A percentile compares a stretch with the other conserved stretches of the same genome.
These are phyloP conservation scores for Poeciliopsis paucimaculata DNA, from an alignment of 2,797 vertebrate genomes.

Conservation along the genomic window DNA sequence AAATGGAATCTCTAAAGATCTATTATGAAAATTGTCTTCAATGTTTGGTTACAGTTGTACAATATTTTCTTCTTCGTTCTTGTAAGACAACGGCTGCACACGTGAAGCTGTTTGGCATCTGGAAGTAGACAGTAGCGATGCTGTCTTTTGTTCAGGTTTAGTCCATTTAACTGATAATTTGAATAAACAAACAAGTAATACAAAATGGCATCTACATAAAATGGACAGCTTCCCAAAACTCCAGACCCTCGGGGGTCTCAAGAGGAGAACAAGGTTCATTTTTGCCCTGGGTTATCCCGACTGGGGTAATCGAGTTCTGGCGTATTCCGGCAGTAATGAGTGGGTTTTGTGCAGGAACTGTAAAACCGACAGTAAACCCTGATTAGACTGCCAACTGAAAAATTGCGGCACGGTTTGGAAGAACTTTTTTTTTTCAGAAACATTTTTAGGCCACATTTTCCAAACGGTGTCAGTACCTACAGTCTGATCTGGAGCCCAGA, in stretches of 20 bases:
- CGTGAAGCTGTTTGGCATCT: background rate
- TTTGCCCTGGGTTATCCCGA: background rate
- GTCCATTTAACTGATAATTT: background rate
- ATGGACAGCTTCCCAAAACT: constrained; percentile 7
- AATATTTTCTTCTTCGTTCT: background rate
- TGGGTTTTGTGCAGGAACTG: constrained; percentile 8
- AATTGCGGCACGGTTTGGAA: background rate
- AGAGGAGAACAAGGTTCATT: background rate
- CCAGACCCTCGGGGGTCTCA: background rate
- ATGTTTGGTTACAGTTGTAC: background rate
- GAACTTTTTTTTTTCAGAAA: background rate
- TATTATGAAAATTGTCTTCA: background rate
- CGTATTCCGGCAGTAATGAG: constrained; percentile 9
- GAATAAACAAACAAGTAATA: background rate
- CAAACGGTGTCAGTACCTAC: background rate
- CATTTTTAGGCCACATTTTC: background rate
- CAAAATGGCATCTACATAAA: constrained; percentile 3
- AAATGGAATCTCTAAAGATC: background rate
- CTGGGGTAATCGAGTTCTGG: constrained; percentile 13
- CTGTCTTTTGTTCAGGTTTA: background rate
- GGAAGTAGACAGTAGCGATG: background rate
- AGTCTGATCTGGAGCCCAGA: background rate
- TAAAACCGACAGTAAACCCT: constrained; percentile 16
- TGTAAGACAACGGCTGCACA: background rate
- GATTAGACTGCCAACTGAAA: background rate